Evolutionary conservation across 2,888 invertebrate species (phyloP).

Genomic region (Conomelus anceps): DNA sequence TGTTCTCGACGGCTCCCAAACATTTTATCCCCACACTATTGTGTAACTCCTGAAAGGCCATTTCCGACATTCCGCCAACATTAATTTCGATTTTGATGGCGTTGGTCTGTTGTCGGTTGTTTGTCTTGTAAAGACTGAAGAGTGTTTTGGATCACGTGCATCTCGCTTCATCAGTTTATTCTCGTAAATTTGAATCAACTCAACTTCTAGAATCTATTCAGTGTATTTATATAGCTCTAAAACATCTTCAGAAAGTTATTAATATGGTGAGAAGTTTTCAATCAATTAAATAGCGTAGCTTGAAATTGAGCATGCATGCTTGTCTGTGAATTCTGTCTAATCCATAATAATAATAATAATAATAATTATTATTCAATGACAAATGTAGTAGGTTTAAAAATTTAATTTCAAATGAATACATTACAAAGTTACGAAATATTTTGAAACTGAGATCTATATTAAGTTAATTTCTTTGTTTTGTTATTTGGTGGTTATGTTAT

Average conservation of each 20-base stretch:
- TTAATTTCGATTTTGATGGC: neutral
- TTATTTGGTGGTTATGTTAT: too few species aligned
- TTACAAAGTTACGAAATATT: too few species aligned
- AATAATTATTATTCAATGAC: too few species aligned
- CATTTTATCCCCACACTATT: neutral
- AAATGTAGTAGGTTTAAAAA: too few species aligned
- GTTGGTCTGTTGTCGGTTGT: neutral
- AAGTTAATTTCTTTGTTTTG: too few species aligned
- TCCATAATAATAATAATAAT: too few species aligned
- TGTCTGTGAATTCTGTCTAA: too few species aligned
- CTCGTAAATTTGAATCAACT: neutral
- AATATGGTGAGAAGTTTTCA: neutral
- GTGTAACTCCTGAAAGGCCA: neutral
- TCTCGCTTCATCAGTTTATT: neutral
- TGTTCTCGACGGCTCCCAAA: neutral
- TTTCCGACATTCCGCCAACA: too few species aligned
- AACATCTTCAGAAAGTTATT: too few species aligned
- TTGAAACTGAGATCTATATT: too few species aligned
- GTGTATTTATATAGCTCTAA: neutral
- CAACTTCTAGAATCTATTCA: neutral
- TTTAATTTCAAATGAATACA: too few species aligned
- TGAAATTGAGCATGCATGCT: neutral
- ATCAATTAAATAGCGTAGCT: neutral
- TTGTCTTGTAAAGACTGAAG: too few species aligned
- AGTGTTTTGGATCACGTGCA: neutral